Conservation (phyloP, 2,797 vertebrate genomes). For the Rhadinocentrus ornatus region DNA sequence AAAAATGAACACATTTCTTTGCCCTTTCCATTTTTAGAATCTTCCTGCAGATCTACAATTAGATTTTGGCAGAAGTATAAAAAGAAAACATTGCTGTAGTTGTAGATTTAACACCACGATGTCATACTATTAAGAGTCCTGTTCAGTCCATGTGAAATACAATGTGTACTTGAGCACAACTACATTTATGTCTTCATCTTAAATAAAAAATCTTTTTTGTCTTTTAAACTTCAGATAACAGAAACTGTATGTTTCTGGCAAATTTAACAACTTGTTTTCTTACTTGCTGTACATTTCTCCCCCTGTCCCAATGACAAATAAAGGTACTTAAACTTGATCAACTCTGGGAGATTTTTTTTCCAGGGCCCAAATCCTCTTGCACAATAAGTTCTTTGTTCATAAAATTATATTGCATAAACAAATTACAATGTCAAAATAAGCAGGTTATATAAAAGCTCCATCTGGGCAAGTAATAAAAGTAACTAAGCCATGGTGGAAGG, state of each 20-base stretch:
- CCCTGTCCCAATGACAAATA: background rate
- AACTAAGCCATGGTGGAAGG: background rate
- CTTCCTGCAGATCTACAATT: background rate
- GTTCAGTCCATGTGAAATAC: slow-evolving; percentile 1
- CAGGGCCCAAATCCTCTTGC: background rate
- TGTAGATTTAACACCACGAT: background rate
- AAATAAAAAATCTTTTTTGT: too few relatives aligned
- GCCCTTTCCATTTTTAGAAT: too few relatives aligned
- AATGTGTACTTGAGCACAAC: too few relatives aligned
- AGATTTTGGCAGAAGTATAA: background rate
- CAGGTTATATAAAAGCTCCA: background rate
- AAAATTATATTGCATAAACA: slow-evolving; percentile 9
- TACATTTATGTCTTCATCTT: background rate
- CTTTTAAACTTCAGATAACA: background rate
- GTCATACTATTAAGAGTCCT: background rate
- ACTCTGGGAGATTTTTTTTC: background rate
- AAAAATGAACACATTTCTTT: background rate
- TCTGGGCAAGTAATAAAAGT: background rate
- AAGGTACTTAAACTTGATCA: background rate
- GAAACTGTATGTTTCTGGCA: background rate
- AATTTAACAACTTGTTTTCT: background rate
- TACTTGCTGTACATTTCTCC: background rate
- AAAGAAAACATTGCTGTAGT: slow-evolving; percentile 2
- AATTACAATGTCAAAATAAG: slow-evolving; percentile 1
- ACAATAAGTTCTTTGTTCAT: slow-evolving; percentile 3